These are phyloP conservation scores for Ctenodactylus gundi DNA, from an alignment of 2,113 vertebrate genomes.

Conservation along the genomic window DNA sequence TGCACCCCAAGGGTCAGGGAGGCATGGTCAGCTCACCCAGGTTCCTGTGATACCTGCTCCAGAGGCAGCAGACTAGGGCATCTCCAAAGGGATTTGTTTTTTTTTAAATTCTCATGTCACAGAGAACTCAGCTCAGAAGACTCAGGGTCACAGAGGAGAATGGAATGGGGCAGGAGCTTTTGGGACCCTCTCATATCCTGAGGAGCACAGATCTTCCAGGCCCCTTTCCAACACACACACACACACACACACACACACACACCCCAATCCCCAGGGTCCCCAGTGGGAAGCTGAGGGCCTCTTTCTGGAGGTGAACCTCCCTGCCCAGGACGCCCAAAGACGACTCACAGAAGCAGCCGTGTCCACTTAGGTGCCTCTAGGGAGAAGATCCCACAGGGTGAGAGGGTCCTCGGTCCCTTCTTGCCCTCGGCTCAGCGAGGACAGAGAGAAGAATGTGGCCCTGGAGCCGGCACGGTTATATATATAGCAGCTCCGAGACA, in stretches of 20 bases:
- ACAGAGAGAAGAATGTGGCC: slow-evolving; percentile 82
- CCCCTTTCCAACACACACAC: background rate
- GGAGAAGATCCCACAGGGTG: background rate
- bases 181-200: background rate
- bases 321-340: background rate
- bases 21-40: background rate
- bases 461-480: slow-evolving; percentile 80
- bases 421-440: slow-evolving; percentile 32
- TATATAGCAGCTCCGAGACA: slow-evolving; percentile 83
- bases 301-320: background rate
- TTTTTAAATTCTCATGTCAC: background rate
- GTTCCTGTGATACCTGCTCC: background rate
- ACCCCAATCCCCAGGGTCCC: background rate
- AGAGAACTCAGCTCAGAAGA: background rate
- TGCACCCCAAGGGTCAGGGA: too few species aligned
- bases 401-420: background rate
- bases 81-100: background rate
- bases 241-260: background rate
- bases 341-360: slow-evolving; percentile 54
- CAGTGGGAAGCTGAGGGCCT: background rate
- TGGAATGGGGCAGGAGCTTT: background rate
- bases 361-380: background rate
- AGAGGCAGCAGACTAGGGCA: too few species aligned
- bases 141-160: background rate
- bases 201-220: background rate